Evolutionary conservation across 30 jellyfish, hydroid and myxozoan species (phyloP), one percentile per base, ranked within the genome.

Genomic region (Aurelia sp.): DNA sequence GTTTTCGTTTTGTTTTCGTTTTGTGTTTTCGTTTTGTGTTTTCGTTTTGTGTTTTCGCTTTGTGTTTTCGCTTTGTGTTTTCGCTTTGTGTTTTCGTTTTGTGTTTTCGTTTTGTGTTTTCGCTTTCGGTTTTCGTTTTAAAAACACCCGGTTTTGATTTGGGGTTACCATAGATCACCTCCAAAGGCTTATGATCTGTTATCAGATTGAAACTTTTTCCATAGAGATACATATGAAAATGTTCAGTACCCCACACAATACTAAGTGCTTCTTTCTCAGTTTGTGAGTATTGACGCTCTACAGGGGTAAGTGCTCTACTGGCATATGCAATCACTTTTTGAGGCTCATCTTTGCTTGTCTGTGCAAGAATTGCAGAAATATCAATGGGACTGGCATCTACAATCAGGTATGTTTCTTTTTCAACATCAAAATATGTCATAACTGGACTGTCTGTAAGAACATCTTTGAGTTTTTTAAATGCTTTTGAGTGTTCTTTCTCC

Each of bases 371-470:
- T 11, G 96, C 85, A 6, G 96, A 76, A 37, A 86, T 52, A 6
- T 92, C 92, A 31, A 86, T 78, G 33, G 85, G 77, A 53, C 96
- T 86, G 31, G 92, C 96, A 70, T 86, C 96, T 13, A 33, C 86
- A 22, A 55, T 53, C 35, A 75, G 41, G 21, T 48, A 22, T 19
- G 96, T 76, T 20, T 86, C 96, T 53, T 86, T 35, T 19, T 81
- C 81, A 66, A 53, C 57, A 6, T 81, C 90, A 75, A 81, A 67
- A 66, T 81, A 81, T 15, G 91, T 47, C 58, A 81, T 66, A 55
- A 33, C 58, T 65, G 89, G 57, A 37, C 76, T 75, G 60, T 37
- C 76, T 44, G 91, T 66, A 3, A 67, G 51, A 33, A 37, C 40
- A n/a, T 81, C 41, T 81, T 51, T 19, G 68, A 81, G 11, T 40